Evolutionary conservation across 2,797 vertebrate genomes (phyloP).

Genomic region (Enteromius fasciolatus): DNA sequence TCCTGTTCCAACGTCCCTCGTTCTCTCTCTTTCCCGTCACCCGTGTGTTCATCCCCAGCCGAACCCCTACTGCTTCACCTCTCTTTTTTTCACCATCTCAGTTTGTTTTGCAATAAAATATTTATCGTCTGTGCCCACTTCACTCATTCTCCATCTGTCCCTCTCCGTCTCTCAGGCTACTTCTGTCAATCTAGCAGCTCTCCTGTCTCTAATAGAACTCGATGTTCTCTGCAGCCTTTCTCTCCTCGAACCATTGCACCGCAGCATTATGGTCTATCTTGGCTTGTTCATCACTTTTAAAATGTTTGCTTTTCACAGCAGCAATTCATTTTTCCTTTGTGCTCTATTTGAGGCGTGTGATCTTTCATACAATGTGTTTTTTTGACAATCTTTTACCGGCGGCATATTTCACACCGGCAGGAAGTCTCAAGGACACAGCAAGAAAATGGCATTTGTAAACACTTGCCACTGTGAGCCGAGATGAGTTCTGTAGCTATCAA

Average conservation of each 20-base stretch:
- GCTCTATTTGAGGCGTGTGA: slow-evolving; percentile 8
- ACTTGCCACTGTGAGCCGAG: slow-evolving; percentile 39
- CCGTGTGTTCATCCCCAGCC: neutral
- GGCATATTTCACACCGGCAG: slow-evolving; percentile 40
- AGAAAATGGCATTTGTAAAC: slow-evolving; percentile 47
- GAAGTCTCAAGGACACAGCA: slow-evolving; percentile 46
- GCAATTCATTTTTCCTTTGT: slow-evolving; percentile 5
- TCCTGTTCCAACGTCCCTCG: neutral
- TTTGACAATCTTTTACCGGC: slow-evolving; percentile 2
- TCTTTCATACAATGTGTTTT: slow-evolving; percentile 21
- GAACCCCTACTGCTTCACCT: slow-evolving; percentile 49
- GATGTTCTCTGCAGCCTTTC: slow-evolving; percentile 3
- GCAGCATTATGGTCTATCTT: slow-evolving; percentile 4
- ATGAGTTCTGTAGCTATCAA: slow-evolving; percentile 39
- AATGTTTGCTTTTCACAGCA: slow-evolving; percentile 36
- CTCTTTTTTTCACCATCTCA: slow-evolving; percentile 52
- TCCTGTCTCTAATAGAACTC: neutral
- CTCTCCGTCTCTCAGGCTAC: neutral
- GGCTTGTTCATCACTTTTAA: slow-evolving; percentile 20
- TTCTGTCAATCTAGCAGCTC: slow-evolving; percentile 7
- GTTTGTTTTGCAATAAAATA: slow-evolving; percentile 71
- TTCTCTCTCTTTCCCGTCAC: neutral
- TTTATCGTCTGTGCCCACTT: slow-evolving; percentile 59
- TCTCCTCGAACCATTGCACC: slow-evolving; percentile 27
- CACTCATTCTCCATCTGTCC: slow-evolving; percentile 46